These are phyloP conservation scores for Illadopsis cleaveri DNA, from an alignment of 2,113 vertebrate genomes.

Conservation along the genomic window DNA sequence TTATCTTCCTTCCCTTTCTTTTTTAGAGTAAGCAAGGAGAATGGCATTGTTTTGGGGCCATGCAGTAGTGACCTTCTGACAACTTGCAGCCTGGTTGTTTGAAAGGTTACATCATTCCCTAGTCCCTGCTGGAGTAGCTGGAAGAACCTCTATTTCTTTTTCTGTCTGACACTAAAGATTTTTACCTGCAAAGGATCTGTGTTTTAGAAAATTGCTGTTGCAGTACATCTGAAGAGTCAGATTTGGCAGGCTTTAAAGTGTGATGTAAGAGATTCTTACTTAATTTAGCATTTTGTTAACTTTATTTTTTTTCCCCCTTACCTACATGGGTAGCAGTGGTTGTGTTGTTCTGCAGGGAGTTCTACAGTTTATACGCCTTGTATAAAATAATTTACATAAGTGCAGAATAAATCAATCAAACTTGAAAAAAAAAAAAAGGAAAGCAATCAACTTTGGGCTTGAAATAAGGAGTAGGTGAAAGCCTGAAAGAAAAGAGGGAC, in stretches of 20 bases:
- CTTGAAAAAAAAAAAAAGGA: background rate
- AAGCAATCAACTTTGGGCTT: background rate
- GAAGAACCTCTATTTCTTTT: background rate
- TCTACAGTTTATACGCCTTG: background rate
- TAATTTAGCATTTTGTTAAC: slow-evolving; percentile 51
- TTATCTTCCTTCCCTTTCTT: background rate
- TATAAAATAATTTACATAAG: background rate
- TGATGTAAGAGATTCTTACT: slow-evolving; percentile 49
- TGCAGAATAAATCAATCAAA: slow-evolving; percentile 31
- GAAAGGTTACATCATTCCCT: background rate
- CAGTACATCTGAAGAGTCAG: slow-evolving; percentile 21
- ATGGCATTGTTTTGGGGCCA: background rate
- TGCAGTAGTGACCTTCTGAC: background rate
- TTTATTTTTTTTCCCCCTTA: background rate
- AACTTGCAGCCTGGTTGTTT: background rate
- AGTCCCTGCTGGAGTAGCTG: background rate
- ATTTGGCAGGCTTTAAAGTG: slow-evolving; percentile 41
- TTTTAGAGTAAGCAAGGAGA: background rate
- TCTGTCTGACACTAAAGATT: background rate
- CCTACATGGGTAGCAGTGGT: background rate
- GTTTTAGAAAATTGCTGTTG: slow-evolving; percentile 12
- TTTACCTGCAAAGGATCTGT: background rate
- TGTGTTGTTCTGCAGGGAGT: background rate
- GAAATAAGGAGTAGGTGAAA: slow-evolving; percentile 3
- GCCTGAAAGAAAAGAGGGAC: background rate